Percentiles rank a stretch among this genome's conserved stretches.
Conservation (phyloP, 2,888 invertebrate genomes). For the Plutella xylostella region DNA sequence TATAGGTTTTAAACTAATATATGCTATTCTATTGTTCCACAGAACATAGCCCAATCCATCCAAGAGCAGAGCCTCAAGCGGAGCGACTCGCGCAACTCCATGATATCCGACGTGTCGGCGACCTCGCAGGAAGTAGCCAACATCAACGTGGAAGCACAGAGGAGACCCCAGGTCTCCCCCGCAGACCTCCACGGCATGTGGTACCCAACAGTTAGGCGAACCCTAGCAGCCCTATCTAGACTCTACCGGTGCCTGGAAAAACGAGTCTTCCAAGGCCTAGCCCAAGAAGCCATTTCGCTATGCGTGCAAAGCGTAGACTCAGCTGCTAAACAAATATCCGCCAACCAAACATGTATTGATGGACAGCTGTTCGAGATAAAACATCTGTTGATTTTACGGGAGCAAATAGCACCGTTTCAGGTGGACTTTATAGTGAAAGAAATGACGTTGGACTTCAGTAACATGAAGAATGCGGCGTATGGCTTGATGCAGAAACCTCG, state of each 20-base stretch:
- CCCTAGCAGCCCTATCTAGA: slow-evolving; percentile 93
- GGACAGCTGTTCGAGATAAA: slow-evolving; percentile 98
- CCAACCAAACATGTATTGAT: slow-evolving; percentile 85
- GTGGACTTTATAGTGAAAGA: slow-evolving; percentile 95
- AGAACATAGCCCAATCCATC: slow-evolving; percentile 75
- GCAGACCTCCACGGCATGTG: slow-evolving; percentile 99
- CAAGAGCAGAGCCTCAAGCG: slow-evolving; percentile 68
- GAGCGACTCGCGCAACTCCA: slow-evolving; percentile 76
- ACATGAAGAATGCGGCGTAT: slow-evolving; percentile 88
- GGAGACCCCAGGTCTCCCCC: slow-evolving; percentile 75
- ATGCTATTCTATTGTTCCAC: too few species aligned
- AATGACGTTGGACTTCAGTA: slow-evolving; percentile 93
- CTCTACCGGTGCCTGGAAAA: slow-evolving; percentile 89
- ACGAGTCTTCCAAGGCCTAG: slow-evolving; percentile 95
- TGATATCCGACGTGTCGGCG: slow-evolving; percentile 74
- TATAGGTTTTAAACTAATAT: too few species aligned
- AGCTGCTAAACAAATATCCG: slow-evolving; percentile 84
- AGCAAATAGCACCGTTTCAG: slow-evolving; percentile 98
- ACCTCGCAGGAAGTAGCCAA: slow-evolving; percentile 80
- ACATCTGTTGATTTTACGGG: slow-evolving; percentile 94
- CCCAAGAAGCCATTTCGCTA: slow-evolving; percentile 93
- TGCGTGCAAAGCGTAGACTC: slow-evolving; percentile 91
- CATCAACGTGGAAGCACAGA: slow-evolving; percentile 58
- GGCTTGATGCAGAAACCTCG: slow-evolving; percentile 81
- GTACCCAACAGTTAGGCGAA: slow-evolving; percentile 97